These are phyloP conservation scores for Capreolus pygargus DNA, from an alignment of 2,113 vertebrate species.

Conservation along the genomic window DNA sequence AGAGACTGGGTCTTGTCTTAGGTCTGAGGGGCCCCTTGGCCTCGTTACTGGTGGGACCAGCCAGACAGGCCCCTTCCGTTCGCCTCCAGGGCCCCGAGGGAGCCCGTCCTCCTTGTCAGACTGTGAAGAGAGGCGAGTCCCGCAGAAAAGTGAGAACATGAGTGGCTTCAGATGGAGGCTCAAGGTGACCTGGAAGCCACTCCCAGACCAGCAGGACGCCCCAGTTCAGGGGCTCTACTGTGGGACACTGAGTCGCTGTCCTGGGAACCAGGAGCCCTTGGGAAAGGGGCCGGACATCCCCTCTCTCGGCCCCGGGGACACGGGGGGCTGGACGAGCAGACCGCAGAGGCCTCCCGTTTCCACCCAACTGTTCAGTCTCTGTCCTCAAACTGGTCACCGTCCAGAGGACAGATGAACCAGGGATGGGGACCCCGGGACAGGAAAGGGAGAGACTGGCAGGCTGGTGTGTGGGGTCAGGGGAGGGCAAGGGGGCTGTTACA, in stretches of 20 bases:
- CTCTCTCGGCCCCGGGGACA: not conserved
- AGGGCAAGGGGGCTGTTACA: not conserved
- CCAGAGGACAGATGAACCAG: no score
- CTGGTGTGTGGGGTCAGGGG: not conserved
- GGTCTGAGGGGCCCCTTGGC: not conserved
- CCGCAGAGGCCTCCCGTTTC: accelerated
- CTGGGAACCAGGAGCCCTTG: not conserved
- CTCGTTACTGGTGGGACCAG: not conserved
- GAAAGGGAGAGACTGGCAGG: not conserved
- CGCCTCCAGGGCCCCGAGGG: accelerated
- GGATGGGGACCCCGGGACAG: no score
- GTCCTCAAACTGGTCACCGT: not conserved
- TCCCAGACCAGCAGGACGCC: not conserved
- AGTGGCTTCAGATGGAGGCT: not conserved
- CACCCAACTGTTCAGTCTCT: not conserved
- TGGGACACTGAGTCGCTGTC: not conserved
- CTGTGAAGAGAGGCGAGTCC: not conserved
- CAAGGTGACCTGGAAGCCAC: not conserved
- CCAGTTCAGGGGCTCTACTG: not conserved
- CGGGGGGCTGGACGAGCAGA: accelerated
- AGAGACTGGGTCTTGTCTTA: not conserved
- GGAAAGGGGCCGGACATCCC: not conserved
- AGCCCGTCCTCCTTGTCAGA: not conserved
- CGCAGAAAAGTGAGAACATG: not conserved
- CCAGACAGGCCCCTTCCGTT: not conserved